Base-by-base conservation (phyloP, 1,140 invertebrate species). In the Cherax quadricarinatus region DNA sequence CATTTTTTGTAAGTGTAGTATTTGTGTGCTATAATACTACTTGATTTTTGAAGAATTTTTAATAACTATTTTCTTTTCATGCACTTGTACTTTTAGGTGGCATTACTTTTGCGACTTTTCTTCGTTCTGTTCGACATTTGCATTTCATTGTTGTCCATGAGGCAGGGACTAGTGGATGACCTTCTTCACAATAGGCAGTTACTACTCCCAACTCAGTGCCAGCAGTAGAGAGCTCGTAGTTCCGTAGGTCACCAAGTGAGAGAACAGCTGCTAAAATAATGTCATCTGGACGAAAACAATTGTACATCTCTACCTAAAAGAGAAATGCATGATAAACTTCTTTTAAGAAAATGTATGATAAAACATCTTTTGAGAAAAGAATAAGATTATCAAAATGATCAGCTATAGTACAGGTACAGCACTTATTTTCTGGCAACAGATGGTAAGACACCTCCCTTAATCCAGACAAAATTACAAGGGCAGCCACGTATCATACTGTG, bases 61-160 rank as follows among this genome's bases (percentile, higher is more conserved):
- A 57, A 57, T 57, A 57, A 4, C 57, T 21, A 12, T 5, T 66
- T 66, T 18, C 62, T 66, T 21, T 75, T 75, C 24, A 75, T 24
- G 70, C 30, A 75, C 21, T 24, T 75, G 70, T 5, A 75, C 12
- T 88, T 75, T 91, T 93, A 9, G 93, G 93, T 16, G 93, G 93
- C 24, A 93, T 90, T 48, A 93, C 93, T 91, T 92, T 92, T 5
- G 93, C 93, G 0, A 93, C 93, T 86, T 93, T 93, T 57, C 93
- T 92, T 53, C 78, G 80, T 66, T 93, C 93, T 78, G 91, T 91
- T 57, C 93, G 78, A 73, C 93, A 93, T 4, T 87, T 83, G 75
- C 93, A 93, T 85, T 88, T 92, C 93, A 93, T 93, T 53, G 83
- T 87, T 2, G 93, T 93, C 93, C 93, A 93, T 14, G 93, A 93